phyloP scores from a whole-genome alignment of 2,113 vertebrate species.

The Hoplias malabaricus region DNA sequence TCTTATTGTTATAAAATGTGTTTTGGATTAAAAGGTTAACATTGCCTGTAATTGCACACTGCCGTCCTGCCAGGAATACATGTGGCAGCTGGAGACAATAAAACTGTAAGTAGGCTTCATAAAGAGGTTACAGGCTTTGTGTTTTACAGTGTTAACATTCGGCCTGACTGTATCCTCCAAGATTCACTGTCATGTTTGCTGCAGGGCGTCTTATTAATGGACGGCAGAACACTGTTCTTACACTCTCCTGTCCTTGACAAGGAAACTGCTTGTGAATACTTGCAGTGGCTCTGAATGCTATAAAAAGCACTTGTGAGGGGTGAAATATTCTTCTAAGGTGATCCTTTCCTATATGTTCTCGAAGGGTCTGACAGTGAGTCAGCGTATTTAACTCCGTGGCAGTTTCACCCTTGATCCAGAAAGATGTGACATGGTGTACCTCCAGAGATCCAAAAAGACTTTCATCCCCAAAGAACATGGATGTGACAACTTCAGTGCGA shows the following conservation, averaged over 20 bases:
- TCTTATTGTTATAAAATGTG: no score
- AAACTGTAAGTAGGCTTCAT: neutral
- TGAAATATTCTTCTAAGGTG: neutral
- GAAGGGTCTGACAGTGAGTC: neutral
- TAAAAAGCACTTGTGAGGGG: neutral
- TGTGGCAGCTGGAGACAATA: neutral
- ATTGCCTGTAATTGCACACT: neutral
- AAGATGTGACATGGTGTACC: neutral
- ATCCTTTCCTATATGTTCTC: neutral
- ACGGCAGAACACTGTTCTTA: neutral
- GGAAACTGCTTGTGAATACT: neutral
- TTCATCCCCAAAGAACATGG: neutral
- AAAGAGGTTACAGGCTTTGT: neutral
- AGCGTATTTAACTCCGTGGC: neutral
- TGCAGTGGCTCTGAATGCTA: neutral
- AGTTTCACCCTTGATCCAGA: neutral
- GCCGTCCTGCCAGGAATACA: neutral
- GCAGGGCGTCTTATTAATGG: neutral
- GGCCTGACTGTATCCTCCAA: neutral
- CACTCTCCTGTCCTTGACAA: neutral
- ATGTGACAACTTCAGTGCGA: no score
- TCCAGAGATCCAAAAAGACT: neutral
- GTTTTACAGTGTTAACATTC: neutral
- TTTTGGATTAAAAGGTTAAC: no score
- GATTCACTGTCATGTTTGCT: neutral